A percentile compares a stretch with the other conserved stretches of the same genome.
phyloP scores from a whole-genome alignment of 2,888 invertebrate genomes.

The Empis livida region DNA sequence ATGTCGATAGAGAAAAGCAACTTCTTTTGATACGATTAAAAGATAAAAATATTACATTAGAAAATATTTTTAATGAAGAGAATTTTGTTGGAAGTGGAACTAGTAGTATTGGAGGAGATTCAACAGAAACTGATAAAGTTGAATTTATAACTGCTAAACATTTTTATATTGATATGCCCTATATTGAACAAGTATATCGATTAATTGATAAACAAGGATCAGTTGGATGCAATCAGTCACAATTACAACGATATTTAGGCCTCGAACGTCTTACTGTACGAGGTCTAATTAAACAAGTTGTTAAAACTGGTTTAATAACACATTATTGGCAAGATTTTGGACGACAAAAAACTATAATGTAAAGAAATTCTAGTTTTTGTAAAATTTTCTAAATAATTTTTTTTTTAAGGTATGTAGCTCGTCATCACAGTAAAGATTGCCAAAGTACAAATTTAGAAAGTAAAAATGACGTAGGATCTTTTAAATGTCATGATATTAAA shows the following conservation, averaged over 20 bases:
- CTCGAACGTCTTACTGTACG: constrained; percentile 37
- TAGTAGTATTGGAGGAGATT: neutral
- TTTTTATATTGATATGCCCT: constrained; percentile 28
- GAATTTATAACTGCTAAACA: constrained; percentile 14
- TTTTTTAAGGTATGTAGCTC: constrained; percentile 5
- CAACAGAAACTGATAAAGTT: neutral
- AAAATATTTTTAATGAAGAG: constrained; percentile 37
- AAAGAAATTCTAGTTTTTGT: constrained; percentile 2
- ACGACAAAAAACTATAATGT: constrained; percentile 40
- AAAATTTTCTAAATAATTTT: no score
- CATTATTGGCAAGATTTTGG: constrained; percentile 42
- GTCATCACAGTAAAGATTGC: no score
- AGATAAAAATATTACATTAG: constrained; percentile 42
- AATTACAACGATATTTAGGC: constrained; percentile 33
- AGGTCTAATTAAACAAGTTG: constrained; percentile 36
- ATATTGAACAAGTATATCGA: constrained; percentile 40
- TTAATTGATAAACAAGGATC: constrained; percentile 38
- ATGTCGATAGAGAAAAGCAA: constrained; percentile 31
- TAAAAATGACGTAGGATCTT: no score
- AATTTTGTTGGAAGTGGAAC: neutral
- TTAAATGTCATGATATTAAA: no score
- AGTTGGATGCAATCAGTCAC: constrained; percentile 41
- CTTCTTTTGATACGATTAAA: constrained; percentile 42
- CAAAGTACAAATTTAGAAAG: no score
- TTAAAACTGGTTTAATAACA: constrained; percentile 31